phyloP scores from a whole-genome alignment of 2,797 vertebrate species.

The Nasua narica region DNA sequence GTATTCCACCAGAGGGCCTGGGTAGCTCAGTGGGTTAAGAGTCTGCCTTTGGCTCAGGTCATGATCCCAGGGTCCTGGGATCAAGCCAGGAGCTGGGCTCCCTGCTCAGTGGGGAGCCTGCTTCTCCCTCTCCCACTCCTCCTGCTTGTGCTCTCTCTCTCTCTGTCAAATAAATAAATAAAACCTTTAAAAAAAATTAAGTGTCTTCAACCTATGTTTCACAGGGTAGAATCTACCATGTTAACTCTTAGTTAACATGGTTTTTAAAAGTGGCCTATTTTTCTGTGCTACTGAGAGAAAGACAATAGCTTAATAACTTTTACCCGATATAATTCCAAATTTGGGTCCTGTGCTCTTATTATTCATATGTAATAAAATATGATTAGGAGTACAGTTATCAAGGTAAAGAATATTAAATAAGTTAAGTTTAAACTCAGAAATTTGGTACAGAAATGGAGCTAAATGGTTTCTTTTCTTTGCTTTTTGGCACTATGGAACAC shows the following conservation, averaged over 20 bases:
- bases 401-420: neutral
- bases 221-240: neutral
- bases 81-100: too few species aligned
- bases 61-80: too few species aligned
- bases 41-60: too few species aligned
- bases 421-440: conserved; percentile 8
- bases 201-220: neutral
- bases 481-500: neutral
- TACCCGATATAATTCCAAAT: neutral
- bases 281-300: neutral
- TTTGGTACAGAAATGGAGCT: neutral
- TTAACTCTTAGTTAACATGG: neutral
- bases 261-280: conserved; percentile 30
- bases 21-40: too few species aligned
- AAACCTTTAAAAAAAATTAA: neutral
- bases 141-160: too few species aligned
- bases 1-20: neutral
- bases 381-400: neutral
- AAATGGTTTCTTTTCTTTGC: neutral
- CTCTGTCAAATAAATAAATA: neutral
- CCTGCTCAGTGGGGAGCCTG: neutral
- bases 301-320: conserved; percentile 3
- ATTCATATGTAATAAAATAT: neutral
- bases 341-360: conserved; percentile 18
- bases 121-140: neutral